Evolutionary conservation across 1,140 invertebrate species (phyloP), one percentile per base, ranked within the genome.

Genomic region (Penaeus indicus): DNA sequence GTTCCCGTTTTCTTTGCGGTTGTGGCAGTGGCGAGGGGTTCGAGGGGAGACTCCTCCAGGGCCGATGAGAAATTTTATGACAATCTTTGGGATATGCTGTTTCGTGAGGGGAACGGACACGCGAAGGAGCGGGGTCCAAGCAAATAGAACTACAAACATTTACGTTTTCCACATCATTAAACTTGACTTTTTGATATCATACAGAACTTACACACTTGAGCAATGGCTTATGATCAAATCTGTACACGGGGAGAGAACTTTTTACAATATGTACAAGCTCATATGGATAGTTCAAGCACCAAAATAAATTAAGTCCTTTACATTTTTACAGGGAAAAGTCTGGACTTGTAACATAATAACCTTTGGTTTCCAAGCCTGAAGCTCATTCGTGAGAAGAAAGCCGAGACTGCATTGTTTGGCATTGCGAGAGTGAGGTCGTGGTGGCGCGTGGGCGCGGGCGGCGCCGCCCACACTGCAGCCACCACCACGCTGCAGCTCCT

Each of bases 301-400:
- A 80, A 80, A 80, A 80, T 80, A 80, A 80, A 80, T 80, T 80
- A 80, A 80, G 78, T 80, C 78, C 78, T 80, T 80, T 80, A 80
- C 78, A 80, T 80, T 80, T 80, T 80, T 80, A 60, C 42, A 60
- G 47, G 72, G 72, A 16, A 27, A 77, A 54, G 78, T 61, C 47
- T 80, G 47, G 78, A 80, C 78, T 80, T 60, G 42, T 80, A 80
- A 80, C 78, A 79, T 47, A 77, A 80, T 80, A 80, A 80, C 78
- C 78, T 80, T 80, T 80, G 78, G 78, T 80, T 80, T 80, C 54
- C 78, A 80, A 80, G 78, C 78, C 42, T 80, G 78, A 80, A 80
- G 47, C 78, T 80, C 47, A 27, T 80, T 80, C 42, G 54, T 54
- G 54, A 54, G 54, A 54, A 54, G 54, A 54, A 54, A 54, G 54